Evolutionary conservation across 2,888 invertebrate genomes (phyloP).

Genomic region (Trimorus sp.): DNA sequence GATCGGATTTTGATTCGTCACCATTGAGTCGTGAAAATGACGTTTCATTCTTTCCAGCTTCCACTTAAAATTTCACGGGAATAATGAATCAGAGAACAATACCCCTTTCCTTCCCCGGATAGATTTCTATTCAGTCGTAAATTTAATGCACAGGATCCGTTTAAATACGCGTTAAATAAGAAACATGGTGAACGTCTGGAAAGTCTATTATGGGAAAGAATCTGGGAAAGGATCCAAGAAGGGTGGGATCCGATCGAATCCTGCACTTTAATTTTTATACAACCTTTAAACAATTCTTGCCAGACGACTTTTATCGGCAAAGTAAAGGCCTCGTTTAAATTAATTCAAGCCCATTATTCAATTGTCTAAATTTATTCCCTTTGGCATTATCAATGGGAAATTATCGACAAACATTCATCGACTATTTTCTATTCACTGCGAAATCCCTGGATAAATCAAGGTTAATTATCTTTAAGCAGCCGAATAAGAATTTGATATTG

Average conservation of each 20-base stretch:
- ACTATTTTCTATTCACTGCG: too few species aligned
- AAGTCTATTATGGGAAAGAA: slow-evolving; percentile 51
- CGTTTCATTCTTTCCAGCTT: neutral
- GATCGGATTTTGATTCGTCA: neutral
- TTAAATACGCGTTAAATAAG: slow-evolving; percentile 48
- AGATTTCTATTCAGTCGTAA: slow-evolving; percentile 40
- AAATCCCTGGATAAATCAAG: too few species aligned
- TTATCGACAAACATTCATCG: too few species aligned
- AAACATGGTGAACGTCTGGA: slow-evolving; percentile 42
- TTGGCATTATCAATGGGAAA: too few species aligned
- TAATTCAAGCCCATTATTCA: too few species aligned
- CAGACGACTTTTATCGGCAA: neutral
- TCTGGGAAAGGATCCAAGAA: slow-evolving; percentile 55
- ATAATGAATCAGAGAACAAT: slow-evolving; percentile 40
- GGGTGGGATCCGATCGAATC: slow-evolving; percentile 41
- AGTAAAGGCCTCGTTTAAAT: too few species aligned
- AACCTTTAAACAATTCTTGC: slow-evolving; percentile 30
- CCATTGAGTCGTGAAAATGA: slow-evolving; percentile 16
- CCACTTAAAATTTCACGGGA: slow-evolving; percentile 25
- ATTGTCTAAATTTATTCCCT: too few species aligned
- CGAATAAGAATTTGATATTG: too few species aligned
- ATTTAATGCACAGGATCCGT: slow-evolving; percentile 46
- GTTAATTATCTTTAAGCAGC: too few species aligned
- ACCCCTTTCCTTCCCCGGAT: neutral
- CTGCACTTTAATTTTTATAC: slow-evolving; percentile 43